Base-by-base conservation (phyloP, 2,888 invertebrate genomes). In the Blomia tropicalis region DNA sequence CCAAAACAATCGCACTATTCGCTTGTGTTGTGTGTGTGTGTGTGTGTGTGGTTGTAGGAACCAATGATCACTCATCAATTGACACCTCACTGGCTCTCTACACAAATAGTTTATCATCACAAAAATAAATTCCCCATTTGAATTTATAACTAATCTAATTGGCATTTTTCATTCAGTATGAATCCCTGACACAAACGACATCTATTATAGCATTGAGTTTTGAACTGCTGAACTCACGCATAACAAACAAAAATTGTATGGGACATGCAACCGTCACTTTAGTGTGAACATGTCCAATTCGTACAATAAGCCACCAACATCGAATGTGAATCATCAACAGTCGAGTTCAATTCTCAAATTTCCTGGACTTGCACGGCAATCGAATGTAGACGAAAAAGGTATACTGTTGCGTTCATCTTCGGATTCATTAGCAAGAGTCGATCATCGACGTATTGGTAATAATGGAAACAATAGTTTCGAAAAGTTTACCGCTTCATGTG, bases 401-500 rank as follows among this genome's bases (percentile, higher is more conserved):
- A 47, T 11, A 47, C 51, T 47, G 7, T 27, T 47, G 51, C 51
- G 51, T 11, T 25, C 51, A 14, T 47, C 51, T n/a, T 47, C 51
- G 5, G 51, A 47, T n/a, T 47, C 51, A 14, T 27, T 47, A 27
- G 7, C 59, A 14, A 59, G 27, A 17, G 11, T 14, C 4, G 7
- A 54, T 5, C 22, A 31, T 7, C 22, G 25, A 19, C 22, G 7
- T 19, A 25, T 11, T 19, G 11, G 29, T 31, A 2, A 22, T 22
- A 31, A 56, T 36, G 2, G 2, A n/a, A 56, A 3, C 23, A 27
- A 36, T 36, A 61, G 60, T 61, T 63, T 63, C 30, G 63, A 63
- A 43, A 25, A 43, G 4, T 63, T 63, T 23, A 60, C 62, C 1
- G 63, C 63, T 44, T 61, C 60, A 7, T 63, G 63, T 54, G 63